Conservation (phyloP, 2,113 vertebrate genomes). For the cat (Felis catus) region DNA sequence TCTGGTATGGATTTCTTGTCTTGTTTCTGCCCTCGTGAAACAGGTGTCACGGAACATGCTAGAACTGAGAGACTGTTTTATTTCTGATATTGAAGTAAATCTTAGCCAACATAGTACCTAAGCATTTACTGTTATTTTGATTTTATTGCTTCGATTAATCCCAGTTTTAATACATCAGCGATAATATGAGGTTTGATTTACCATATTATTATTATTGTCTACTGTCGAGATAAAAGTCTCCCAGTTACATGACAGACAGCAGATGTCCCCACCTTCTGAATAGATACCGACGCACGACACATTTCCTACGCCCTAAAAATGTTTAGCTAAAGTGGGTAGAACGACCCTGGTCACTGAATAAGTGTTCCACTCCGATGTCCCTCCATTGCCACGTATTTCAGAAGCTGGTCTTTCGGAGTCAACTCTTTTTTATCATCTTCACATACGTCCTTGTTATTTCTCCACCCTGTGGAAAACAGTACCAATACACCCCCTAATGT, state of each 20-base stretch:
- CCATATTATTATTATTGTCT: conserved; percentile 31
- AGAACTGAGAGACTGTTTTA: neutral
- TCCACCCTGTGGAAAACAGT: neutral
- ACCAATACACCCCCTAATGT: neutral
- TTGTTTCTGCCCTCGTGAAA: neutral
- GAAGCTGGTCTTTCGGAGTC: neutral
- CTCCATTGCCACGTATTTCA: neutral
- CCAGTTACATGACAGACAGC: conserved; percentile 55
- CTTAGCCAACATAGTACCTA: neutral
- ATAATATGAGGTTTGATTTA: conserved; percentile 58
- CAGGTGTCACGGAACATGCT: neutral
- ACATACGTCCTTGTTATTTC: neutral
- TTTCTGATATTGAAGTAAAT: conserved; percentile 1
- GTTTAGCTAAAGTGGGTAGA: neutral
- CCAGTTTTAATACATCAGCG: conserved; percentile 34
- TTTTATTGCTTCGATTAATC: conserved; percentile 57
- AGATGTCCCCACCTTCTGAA: conserved; percentile 53
- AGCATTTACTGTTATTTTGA: conserved; percentile 17
- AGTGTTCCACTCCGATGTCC: too few species aligned
- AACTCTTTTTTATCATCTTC: neutral
- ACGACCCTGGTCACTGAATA: neutral
- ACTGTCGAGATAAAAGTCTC: neutral
- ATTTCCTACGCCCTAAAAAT: neutral
- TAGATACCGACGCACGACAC: neutral
- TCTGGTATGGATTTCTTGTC: neutral